These are phyloP conservation scores for Chromobotia macracanthus DNA, from an alignment of 2,797 vertebrate genomes.

Conservation along the genomic window DNA sequence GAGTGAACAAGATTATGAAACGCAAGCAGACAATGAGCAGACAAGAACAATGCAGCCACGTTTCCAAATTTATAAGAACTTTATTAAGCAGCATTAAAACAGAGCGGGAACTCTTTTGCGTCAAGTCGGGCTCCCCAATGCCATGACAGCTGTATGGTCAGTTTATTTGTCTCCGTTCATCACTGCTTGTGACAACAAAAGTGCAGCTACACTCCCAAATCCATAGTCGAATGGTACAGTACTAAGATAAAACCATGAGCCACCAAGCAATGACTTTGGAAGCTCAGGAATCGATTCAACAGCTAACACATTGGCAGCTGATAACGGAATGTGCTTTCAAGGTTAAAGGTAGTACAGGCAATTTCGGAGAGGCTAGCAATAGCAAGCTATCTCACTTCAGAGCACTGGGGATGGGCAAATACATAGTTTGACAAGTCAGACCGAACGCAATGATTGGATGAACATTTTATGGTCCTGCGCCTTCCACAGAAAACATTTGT, in stretches of 20 bases:
- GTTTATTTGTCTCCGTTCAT: neutral
- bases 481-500: no score
- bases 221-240: neutral
- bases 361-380: no score
- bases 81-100: neutral
- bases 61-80: slow-evolving; percentile 1
- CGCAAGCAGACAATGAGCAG: neutral
- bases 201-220: neutral
- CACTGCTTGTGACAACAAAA: neutral
- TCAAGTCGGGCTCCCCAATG: neutral
- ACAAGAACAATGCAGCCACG: neutral
- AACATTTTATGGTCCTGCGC: no score
- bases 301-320: neutral
- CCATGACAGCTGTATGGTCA: neutral
- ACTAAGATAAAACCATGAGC: neutral
- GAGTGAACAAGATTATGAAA: neutral
- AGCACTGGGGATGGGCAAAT: no score
- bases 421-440: no score
- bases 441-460: no score
- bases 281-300: slow-evolving; percentile 45
- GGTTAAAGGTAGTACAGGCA: neutral
- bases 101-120: neutral
- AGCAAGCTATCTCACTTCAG: no score
- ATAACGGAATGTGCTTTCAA: neutral
- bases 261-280: neutral